Percentiles rank a stretch among this genome's conserved stretches.
phyloP scores from a whole-genome alignment of 2,888 invertebrate genomes.

The Archaeoteleia sp. region DNA sequence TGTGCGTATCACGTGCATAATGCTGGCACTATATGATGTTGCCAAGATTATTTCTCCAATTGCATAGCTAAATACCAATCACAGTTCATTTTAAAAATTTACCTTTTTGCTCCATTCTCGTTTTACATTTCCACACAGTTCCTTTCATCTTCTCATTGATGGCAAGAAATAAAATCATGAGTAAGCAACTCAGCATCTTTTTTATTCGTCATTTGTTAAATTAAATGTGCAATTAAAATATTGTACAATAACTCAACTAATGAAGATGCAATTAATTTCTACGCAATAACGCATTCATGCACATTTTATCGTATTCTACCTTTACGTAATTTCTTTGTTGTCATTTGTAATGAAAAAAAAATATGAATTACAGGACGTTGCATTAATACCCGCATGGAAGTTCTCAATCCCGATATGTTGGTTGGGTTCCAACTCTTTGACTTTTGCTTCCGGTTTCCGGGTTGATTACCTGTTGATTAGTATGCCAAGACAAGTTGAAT shows the following conservation, averaged over 20 bases:
- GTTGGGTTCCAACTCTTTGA: constrained; percentile 22
- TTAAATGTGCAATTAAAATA: too few relatives aligned
- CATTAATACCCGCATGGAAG: constrained; percentile 47
- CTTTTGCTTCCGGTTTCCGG: constrained; percentile 47
- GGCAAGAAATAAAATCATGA: too few relatives aligned
- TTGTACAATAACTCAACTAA: too few relatives aligned
- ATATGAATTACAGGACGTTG: constrained; percentile 25
- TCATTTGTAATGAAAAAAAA: constrained; percentile 18
- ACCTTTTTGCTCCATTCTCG: constrained; percentile 24
- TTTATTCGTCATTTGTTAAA: too few relatives aligned
- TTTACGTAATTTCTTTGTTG: constrained; percentile 36
- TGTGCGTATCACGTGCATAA: constrained; percentile 26
- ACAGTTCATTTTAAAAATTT: constrained; percentile 26
- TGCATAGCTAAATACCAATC: constrained; percentile 47
- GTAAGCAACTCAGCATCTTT: too few relatives aligned
- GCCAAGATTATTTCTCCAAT: constrained; percentile 23
- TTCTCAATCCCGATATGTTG: constrained; percentile 35
- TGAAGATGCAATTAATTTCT: too few relatives aligned
- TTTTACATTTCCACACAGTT: constrained; percentile 21
- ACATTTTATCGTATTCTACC: too few relatives aligned
- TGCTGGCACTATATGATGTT: constrained; percentile 1
- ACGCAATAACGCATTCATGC: constrained; percentile 4
- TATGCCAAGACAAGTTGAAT: constrained; percentile 28
- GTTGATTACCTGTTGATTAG: constrained; percentile 40
- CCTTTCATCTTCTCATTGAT: constrained; percentile 31